phyloP scores from a whole-genome alignment of 2,888 invertebrate genomes.

The Cetonia aurata region DNA sequence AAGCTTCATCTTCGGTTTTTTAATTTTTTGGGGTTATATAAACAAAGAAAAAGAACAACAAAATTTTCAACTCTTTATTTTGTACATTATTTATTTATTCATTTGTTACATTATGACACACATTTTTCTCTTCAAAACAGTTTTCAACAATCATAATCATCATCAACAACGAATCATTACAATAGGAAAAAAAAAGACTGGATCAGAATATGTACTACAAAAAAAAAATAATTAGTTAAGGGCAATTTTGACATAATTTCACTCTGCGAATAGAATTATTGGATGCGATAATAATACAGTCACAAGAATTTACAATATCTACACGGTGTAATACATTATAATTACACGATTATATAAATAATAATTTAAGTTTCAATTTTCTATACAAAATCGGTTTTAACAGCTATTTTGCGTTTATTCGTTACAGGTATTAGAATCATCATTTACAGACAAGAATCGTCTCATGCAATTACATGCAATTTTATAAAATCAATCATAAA shows the following conservation, averaged over 20 bases:
- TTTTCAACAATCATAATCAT: conserved; percentile 26
- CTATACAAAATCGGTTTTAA: conserved; percentile 32
- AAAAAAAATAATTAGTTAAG: background rate
- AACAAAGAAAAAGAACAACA: background rate
- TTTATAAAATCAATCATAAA: conserved; percentile 2
- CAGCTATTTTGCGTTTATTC: conserved; percentile 3
- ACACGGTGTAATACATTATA: conserved; percentile 36
- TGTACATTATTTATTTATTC: conserved; percentile 44
- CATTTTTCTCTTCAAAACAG: conserved; percentile 32
- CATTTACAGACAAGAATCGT: background rate
- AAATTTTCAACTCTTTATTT: conserved; percentile 33
- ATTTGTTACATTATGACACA: conserved; percentile 45
- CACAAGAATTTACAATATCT: conserved; percentile 41
- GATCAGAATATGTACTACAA: background rate
- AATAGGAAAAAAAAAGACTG: background rate
- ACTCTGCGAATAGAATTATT: conserved; percentile 23
- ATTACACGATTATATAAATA: conserved; percentile 36
- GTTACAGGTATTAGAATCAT: conserved; percentile 3
- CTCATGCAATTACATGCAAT: background rate
- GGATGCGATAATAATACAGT: background rate
- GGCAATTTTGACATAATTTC: conserved; percentile 11
- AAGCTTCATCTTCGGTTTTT: too few relatives aligned
- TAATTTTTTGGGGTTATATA: background rate
- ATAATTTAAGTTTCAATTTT: conserved; percentile 40
- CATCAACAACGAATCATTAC: conserved; percentile 39